Percentiles rank a stretch among this genome's conserved stretches.
Evolutionary conservation across 1,140 invertebrate genomes (phyloP).

Genomic region (Protaetia brevitarsis): DNA sequence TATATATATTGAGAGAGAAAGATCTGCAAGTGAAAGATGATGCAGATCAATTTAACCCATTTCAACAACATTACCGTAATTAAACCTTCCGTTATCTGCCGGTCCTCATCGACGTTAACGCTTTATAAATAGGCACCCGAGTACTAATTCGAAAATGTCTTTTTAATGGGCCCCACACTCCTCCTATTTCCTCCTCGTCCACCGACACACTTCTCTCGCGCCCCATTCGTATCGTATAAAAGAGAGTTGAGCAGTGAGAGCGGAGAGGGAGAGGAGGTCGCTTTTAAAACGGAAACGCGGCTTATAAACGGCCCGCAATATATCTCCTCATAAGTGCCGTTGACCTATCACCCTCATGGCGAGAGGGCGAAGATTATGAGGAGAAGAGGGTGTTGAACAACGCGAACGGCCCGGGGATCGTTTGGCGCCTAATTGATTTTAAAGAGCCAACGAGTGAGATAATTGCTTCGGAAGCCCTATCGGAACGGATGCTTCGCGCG

Average conservation of each 20-base stretch:
- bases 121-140: background rate
- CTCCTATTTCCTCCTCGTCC: background rate
- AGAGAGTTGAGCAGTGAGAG: background rate
- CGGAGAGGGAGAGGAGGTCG: background rate
- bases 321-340: slow-evolving; percentile 6
- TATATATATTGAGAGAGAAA: no score
- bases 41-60: background rate
- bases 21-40: background rate
- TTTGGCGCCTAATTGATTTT: slow-evolving; percentile 14
- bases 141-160: slow-evolving; percentile 15
- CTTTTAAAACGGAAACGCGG: slow-evolving; percentile 10
- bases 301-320: slow-evolving; percentile 3
- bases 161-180: background rate
- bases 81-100: background rate
- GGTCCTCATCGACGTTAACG: background rate
- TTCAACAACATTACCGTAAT: background rate
- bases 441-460: slow-evolving; percentile 12
- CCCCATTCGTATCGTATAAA: background rate
- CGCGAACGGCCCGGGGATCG: background rate
- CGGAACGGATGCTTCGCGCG: no score
- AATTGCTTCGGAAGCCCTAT: background rate
- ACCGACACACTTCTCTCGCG: background rate
- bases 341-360: slow-evolving; percentile 9
- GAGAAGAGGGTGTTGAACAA: background rate
- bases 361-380: slow-evolving; percentile 6